Base-by-base conservation (phyloP, 2,113 vertebrate species). In the Lasiurus borealis region DNA sequence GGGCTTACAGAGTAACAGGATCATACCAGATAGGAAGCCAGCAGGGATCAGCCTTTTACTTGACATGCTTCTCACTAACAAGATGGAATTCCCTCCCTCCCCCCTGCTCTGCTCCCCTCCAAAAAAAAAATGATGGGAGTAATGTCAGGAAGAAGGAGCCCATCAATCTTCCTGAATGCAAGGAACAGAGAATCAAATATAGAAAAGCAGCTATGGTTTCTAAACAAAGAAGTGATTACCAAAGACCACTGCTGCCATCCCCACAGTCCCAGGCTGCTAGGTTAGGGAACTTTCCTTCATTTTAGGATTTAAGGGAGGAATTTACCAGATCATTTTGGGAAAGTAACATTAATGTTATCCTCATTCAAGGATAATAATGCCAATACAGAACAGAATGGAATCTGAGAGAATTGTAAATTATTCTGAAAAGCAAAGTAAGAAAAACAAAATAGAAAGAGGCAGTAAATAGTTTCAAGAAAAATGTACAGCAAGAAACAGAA, bases 61-160 rank as follows among this genome's bases (percentile, higher is more conserved):
- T 95, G 85, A 73, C 76, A 40, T 62, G 72, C 52, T 92, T 91
- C 66, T 95, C 78, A 88, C 68, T 94, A 88, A 93, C 91, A 82
- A 85, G 96, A 57, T 68, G 21, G 40, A 72, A 29, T 78, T 54
- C 54, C 25, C 31, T 62, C 13, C 6, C 48, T 13, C 48, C 48
- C 48, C 25, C 31, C 52, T 10, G 5, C 48, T 2, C 48, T 2
- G 11, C 48, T 11, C 2, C 48, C 13, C 48, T 12, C 48, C 48
- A 50, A 50, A 48, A n/a, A n/a, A n/a, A 44, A 95, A 78, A 48
- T 85, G 73, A 73, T 6, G 27, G 54, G 68, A 81, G 25, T 59
- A 23, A 50, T 90, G 85, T 80, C 36, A 90, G 91, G 57, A 85
- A 88, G 73, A 86, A 84, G 77, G 71, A 72, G 11, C 59, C 54